Evolutionary conservation across 1,140 invertebrate genomes (phyloP), one percentile per base, ranked within the genome.

Genomic region (Aphaenogaster floridana): DNA sequence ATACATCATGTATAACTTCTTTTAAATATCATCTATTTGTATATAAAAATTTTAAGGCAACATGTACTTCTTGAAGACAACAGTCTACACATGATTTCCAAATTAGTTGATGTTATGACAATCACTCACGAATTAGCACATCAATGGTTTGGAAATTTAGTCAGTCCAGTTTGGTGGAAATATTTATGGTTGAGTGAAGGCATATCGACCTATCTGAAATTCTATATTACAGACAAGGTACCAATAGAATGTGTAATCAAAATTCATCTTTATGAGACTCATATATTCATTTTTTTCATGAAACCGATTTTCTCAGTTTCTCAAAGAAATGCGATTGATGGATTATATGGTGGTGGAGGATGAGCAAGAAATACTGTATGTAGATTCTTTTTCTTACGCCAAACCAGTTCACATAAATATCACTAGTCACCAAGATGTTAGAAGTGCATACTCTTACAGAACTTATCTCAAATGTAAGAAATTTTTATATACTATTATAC

Each of bases 121-220:
- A 52, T 86, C 54, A 95, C 96, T 64, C 97, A 97, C 89, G 97
- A 97, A 92, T 96, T 96, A 57, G 94, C 96, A 28, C 97, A 97
- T 93, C 96, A 96, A 93, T 97, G 97, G 97, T 97, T 97, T 88
- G 97, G 97, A 0, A 97, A 97, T 90, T 95, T 97, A 88, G 97
- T 97, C 0, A 97, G 96, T 0, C 96, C 96, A 0, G 87, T 95
- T 50, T 97, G 96, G 95, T 96, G 96, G 93, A 83, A 87, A 3
- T 91, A 95, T 57, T 81, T 91, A 3, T 96, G 96, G 95, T 87
- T 96, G 8, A 96, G 96, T 84, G 96, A 96, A 86, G 96, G 96
- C 2, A 96, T 96, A 61, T 95, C 96, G 36, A 94, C 93, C 0
- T 95, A 96, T 54, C 94, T 96, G n/a, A 88, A 94, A 81, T 94